Base-by-base conservation (phyloP, 2,888 invertebrate genomes). In the Polyommatus icarus region DNA sequence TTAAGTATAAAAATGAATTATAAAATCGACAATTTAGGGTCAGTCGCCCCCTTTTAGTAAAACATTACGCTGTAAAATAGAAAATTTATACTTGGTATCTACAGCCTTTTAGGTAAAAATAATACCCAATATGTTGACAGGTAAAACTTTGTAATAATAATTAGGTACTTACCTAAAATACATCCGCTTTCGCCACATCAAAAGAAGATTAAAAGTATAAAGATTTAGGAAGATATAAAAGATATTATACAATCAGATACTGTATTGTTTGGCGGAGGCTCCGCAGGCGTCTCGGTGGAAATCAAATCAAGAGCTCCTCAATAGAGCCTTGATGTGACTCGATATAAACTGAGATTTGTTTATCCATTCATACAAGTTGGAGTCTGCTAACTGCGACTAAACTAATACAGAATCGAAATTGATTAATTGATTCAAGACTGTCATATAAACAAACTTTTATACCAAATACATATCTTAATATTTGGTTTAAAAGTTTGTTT, bases 161-260 rank as follows among this genome's bases (percentile, higher is more conserved):
- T n/a, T n/a, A n/a, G n/a, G n/a, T 40, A 40, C 10, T 10, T 40
- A 40, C 10, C 10, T 40, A 10, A 46, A 2, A 40, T 46, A 46
- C 46, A 40, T 40, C 3, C 46, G 46, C 46, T 46, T 61, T 61
- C 4, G 24, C 61, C 5, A 24, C 24, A 61, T 61, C 61, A 61
- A 61, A 61, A 12, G 61, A 61, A 24, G 24, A 20, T 46, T 6
- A 24, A 46, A 46, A 18, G 15, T 46, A 20, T 46, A 15, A 20
- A 24, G 46, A 46, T 40, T 46, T 50, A 50, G 20, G n/a, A 78
- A 46, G 46, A 5, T 40, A 83, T 82, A 84, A 83, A 83, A 61
- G 61, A 79, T 40, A 61, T 78, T 46, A 76, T 78, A 71, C 71
- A 50, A 76, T 61, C 67, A 59, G 71, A 40, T 73, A 12, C 59